Percentiles rank a stretch among this genome's conserved stretches.
phyloP scores from a whole-genome alignment of 2,797 vertebrate species.

The Yasuhikotakia modesta region DNA sequence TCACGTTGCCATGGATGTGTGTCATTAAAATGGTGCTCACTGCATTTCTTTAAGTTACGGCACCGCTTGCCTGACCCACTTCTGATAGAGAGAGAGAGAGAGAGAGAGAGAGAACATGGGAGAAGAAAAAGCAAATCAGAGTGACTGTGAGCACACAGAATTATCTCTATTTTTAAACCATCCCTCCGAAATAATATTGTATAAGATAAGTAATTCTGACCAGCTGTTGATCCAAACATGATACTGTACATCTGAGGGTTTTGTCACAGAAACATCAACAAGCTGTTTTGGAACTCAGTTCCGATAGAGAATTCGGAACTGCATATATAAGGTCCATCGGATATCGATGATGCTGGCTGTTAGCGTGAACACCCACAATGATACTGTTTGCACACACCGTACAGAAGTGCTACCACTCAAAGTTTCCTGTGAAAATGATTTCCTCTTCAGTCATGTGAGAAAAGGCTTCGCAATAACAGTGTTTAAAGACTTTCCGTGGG shows the following conservation, averaged over 20 bases:
- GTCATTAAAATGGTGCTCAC: conserved; percentile 43
- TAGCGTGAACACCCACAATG: conserved; percentile 19
- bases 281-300: not conserved
- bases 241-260: not conserved
- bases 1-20: conserved; percentile 33
- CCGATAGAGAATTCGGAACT: not conserved
- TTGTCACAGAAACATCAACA: not conserved
- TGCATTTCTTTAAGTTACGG: conserved; percentile 61
- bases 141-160: conserved; percentile 53
- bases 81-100: conserved; percentile 47
- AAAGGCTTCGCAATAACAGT: conserved; percentile 27
- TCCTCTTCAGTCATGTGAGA: conserved; percentile 36
- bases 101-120: too few relatives aligned
- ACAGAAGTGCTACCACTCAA: not conserved
- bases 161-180: conserved; percentile 34
- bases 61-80: conserved; percentile 60
- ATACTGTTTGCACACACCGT: not conserved
- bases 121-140: conserved; percentile 12
- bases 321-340: conserved; percentile 18
- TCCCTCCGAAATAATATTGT: not conserved
- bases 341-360: conserved; percentile 9
- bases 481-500: conserved; percentile 29
- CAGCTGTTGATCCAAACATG: not conserved
- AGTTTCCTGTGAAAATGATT: conserved; percentile 37
- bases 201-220: not conserved